Conservation (phyloP, 2,113 vertebrate species). For the Miniopterus natalensis region DNA sequence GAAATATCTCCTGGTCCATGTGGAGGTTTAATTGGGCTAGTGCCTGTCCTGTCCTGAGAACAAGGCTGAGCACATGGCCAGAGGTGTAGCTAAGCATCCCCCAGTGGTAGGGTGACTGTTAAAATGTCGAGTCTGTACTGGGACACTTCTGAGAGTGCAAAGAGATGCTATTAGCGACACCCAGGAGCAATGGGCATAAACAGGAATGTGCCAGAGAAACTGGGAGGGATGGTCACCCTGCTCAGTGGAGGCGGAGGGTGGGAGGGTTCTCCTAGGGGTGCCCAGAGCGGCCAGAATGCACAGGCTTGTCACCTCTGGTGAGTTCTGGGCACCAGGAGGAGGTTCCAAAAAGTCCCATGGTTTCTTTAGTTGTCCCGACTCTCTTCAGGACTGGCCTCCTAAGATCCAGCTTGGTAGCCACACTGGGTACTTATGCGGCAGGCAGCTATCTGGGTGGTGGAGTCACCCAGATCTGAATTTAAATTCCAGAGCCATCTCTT, state of each 20-base stretch:
- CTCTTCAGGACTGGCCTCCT: neutral
- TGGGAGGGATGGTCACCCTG: neutral
- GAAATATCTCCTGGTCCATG: neutral
- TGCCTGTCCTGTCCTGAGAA: neutral
- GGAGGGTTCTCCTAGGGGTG: neutral
- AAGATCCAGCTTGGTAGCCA: neutral
- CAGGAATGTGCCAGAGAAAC: neutral
- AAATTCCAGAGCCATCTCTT: neutral
- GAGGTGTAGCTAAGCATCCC: neutral
- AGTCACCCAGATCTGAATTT: neutral
- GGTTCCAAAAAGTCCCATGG: neutral
- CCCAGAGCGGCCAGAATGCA: neutral
- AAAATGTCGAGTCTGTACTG: neutral
- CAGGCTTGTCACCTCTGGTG: neutral
- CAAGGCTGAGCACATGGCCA: neutral
- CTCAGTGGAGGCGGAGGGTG: neutral
- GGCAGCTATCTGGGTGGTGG: too few relatives aligned
- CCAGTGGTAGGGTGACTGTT: neutral
- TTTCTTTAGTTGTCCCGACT: neutral
- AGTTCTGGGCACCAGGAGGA: neutral
- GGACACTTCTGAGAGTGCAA: neutral
- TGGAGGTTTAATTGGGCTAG: neutral
- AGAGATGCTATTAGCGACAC: neutral
- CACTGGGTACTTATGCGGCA: neutral
- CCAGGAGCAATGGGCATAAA: neutral